phyloP scores from a whole-genome alignment of 2,113 vertebrate species.

The Mustelus asterias region DNA sequence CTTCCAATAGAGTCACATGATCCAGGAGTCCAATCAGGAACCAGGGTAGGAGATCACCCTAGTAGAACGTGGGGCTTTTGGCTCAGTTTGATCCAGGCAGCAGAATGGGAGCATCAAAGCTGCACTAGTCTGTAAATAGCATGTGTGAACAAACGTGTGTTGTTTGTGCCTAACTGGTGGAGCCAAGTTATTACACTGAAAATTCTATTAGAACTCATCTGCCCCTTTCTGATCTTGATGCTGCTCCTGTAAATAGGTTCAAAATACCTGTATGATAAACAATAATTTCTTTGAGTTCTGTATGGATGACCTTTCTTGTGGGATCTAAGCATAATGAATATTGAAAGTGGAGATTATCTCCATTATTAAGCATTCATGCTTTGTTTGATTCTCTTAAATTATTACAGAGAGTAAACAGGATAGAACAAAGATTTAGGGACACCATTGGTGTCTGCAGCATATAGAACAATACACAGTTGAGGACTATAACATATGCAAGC shows the following conservation, averaged over 20 bases:
- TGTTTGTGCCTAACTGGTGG: no score
- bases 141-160: no score
- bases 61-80: no score
- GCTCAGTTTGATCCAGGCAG: no score
- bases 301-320: background rate
- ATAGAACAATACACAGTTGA: background rate
- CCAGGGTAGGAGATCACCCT: no score
- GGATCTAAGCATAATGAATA: background rate
- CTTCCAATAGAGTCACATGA: no score
- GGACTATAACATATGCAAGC: background rate
- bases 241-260: background rate
- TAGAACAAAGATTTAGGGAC: background rate
- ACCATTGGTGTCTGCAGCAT: background rate
- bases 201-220: background rate
- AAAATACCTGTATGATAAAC: background rate
- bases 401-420: background rate
- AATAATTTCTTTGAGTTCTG: background rate
- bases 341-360: background rate
- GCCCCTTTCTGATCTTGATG: background rate
- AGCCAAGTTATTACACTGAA: no score
- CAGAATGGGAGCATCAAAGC: no score
- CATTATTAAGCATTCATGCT: background rate
- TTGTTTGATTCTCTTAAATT: background rate
- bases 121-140: no score
- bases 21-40: no score